Percentiles rank a stretch among this genome's conserved stretches.
Conservation (phyloP, 2,888 invertebrate genomes). For the Silvanus unidentatus region DNA sequence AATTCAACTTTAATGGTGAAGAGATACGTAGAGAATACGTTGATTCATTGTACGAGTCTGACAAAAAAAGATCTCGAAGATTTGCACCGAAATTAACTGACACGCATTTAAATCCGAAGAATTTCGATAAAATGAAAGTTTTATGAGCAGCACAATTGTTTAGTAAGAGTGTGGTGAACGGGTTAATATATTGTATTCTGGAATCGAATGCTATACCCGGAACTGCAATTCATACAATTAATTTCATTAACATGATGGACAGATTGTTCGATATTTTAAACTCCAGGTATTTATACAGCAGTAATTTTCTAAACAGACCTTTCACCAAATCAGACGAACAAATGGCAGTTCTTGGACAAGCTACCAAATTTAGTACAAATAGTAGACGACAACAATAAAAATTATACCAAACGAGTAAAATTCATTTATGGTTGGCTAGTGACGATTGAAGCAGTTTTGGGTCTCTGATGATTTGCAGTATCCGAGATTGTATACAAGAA, state of each 20-base stretch:
- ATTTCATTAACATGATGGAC: conserved; percentile 13
- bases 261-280: conserved; percentile 20
- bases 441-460: neutral
- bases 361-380: neutral
- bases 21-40: no score
- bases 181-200: conserved; percentile 13
- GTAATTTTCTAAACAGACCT: neutral
- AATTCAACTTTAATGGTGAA: no score
- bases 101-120: conserved; percentile 15
- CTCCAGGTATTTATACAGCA: conserved; percentile 4
- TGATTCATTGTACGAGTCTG: no score
- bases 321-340: neutral
- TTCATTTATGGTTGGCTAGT: neutral
- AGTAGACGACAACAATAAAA: neutral
- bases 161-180: conserved; percentile 19
- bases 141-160: conserved; percentile 18
- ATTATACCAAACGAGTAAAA: neutral
- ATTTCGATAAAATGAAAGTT: conserved; percentile 22
- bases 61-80: no score
- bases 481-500: conserved; percentile 11
- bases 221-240: conserved; percentile 3
- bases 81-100: no score
- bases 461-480: no score
- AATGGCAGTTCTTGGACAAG: neutral
- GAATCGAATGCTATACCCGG: conserved; percentile 10